Evolutionary conservation across 2,888 invertebrate genomes (phyloP), one percentile per base, ranked within the genome.

Genomic region (Cerastis rubricosa): DNA sequence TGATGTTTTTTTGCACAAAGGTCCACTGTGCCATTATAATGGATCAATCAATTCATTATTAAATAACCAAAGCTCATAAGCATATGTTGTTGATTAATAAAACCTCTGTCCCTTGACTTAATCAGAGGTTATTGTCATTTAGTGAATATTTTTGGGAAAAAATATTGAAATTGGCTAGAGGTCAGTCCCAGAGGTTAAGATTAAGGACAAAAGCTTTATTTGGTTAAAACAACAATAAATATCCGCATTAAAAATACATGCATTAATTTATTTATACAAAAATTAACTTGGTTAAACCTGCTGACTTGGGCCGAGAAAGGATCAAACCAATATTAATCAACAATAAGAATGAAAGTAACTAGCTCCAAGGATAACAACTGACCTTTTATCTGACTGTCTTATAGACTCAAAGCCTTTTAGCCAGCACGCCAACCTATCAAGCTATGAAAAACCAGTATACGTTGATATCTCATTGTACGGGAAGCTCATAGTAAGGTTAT

Each of bases 291-390:
- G 45, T 25, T 6, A 35, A 57, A 25, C 35, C 35, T 35, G 25
- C 25, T 49, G 12, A 49, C 14, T 66, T 59, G 22, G n/a, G 14
- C 40, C 12, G 14, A 59, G 78, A 71, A 76, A 84, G 64, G 63
- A 72, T 4, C 54, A 49, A 54, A 43, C 47, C 12, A 69, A 68
- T 71, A 51, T 71, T n/a, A 43, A 57, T 61, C 19, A 57, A 80
- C 71, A 83, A 71, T 83, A 69, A 71, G 40, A 83, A 77, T 74
- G 84, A 79, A 85, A 83, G 84, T 85, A 78, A 74, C 83, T 80
- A 83, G 73, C 47, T 66, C 54, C 81, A 84, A 83, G 81, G 85
- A 84, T 73, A 84, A 64, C 83, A 4, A 71, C 74, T 74, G 59
- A 80, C 83, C 78, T 78, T 78, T 76, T 40, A 29, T 65, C 69